Base-by-base conservation (phyloP, 1,140 invertebrate species). In the Pemphigus obesinymphae region DNA sequence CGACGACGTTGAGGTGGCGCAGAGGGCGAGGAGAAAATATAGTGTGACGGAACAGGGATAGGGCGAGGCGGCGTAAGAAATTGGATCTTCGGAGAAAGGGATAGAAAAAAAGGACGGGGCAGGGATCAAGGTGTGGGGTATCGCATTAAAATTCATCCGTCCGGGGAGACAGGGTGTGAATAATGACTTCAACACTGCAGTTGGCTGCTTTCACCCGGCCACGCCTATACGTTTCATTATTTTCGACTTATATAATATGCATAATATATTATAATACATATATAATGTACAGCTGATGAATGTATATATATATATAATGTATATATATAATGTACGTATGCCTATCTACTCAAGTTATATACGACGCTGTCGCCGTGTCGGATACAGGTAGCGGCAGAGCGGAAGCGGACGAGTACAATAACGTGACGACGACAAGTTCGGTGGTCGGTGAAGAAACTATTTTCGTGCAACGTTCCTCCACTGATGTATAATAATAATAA, bases 101-200 rank as follows among this genome's bases (percentile, higher is more conserved):
- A 55, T 8, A n/a, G 1, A 7, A n/a, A 53, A 2, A n/a, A 8
- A 6, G 20, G 50, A 23, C 20, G 50, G 2, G 50, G 48, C 45
- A 15, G 48, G 4, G 20, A 20, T n/a, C 3, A 20, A n/a, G 8
- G 50, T 53, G 50, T 53, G 23, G 55, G 53, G 50, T 5, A n/a
- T 63, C 76, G 40, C 76, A 29, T 43, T 76, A 40, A 40, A 80
- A 61, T 80, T 80, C 34, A 61, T 80, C 17, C 10, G 58, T 80
- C 17, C 10, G n/a, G 7, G 58, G 50, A 26, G 73, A 3, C 15
- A 23, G 50, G 50, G 50, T 78, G 53, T 80, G 37, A 80, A 80
- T 61, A 80, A 80, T 80, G 55, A 63, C 76, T 63, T 61, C 55
- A 80, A 63, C 26, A 80, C 76, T 80, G 76, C 43, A 45, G 43